phyloP scores from a whole-genome alignment of 2,888 invertebrate genomes.

The Parnassius mnemosyne region DNA sequence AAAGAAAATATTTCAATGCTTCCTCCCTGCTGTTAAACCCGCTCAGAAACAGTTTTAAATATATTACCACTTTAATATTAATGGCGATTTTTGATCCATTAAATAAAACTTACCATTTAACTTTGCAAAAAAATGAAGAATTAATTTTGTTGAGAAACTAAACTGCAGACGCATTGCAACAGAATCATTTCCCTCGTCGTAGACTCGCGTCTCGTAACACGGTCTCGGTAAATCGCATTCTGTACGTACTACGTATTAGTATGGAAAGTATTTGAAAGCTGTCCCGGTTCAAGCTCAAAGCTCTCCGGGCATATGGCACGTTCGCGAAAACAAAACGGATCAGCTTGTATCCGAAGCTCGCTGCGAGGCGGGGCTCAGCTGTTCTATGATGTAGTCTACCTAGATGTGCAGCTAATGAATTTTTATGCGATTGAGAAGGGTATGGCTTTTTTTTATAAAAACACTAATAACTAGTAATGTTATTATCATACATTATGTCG shows the following conservation, averaged over 20 bases:
- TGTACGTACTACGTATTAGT: slow-evolving; percentile 16
- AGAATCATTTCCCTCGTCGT: slow-evolving; percentile 5
- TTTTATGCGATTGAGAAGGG: background rate
- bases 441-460: no score
- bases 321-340: slow-evolving; percentile 63
- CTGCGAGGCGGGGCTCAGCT: slow-evolving; percentile 39
- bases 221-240: slow-evolving; percentile 11
- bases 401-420: background rate
- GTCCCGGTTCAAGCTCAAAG: slow-evolving; percentile 36
- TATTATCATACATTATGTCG: no score
- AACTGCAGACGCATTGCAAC: slow-evolving; percentile 2
- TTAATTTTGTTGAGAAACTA: background rate
- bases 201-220: slow-evolving; percentile 3
- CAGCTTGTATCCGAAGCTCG: slow-evolving; percentile 53
- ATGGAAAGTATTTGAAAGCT: slow-evolving; percentile 36
- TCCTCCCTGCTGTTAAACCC: no score
- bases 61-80: no score
- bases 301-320: slow-evolving; percentile 37
- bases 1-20: no score
- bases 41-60: no score
- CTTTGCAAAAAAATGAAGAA: background rate
- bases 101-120: no score
- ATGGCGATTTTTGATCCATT: no score
- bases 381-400: slow-evolving; percentile 23
- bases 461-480: no score